Evolutionary conservation across 37 sponge, comb jelly and placozoan species (phyloP), one percentile per base, ranked within the genome.

Genomic region (Halichondria panicea): DNA sequence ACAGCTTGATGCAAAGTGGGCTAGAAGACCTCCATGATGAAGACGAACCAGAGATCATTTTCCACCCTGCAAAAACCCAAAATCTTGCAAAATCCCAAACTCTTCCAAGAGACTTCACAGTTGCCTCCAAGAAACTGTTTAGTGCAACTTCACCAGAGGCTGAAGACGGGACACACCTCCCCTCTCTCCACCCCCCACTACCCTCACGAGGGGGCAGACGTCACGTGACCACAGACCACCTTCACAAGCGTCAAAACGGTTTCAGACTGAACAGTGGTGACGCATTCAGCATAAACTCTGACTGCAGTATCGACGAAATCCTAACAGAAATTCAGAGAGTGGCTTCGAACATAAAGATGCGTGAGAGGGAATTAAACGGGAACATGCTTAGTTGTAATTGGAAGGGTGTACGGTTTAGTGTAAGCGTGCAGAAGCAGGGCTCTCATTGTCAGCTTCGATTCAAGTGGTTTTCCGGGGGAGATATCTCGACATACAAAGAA

Each of bases 391-490:
- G 25, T 9, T 78, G 74, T 54, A 36, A 35, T 6, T 79, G 61
- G 59, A n/a, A 66, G 2, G 48, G 55, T 21, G 36, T 74, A 36
- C 31, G 15, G 2, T 43, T 89, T 25, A 40, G 45, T n/a, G 44
- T 89, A 0, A 24, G 66, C 30, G 25, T 89, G 18, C 43, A 24
- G 61, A 83, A 83, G 9, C 1, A n/a, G 4, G 0, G 21, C 19
- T 46, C 24, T 55, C 8, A 50, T 21, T 88, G 88, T 55, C 60
- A 44, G 1, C 25, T 89, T 50, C 45, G 54, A 18, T 83, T 89
- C 46, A 75, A 89, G 56, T 78, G 83, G 80, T 36, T 83, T n/a
- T 73, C 78, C 12, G 84, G 84, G 41, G 79, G 74, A 4, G 60
- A 60, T 34, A 42, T 62, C 19, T 38, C 52, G 4, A 27, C 50